Evolutionary conservation across 2,888 invertebrate species (phyloP), one percentile per base, ranked within the genome.

Genomic region (Rhingia rostrata): DNA sequence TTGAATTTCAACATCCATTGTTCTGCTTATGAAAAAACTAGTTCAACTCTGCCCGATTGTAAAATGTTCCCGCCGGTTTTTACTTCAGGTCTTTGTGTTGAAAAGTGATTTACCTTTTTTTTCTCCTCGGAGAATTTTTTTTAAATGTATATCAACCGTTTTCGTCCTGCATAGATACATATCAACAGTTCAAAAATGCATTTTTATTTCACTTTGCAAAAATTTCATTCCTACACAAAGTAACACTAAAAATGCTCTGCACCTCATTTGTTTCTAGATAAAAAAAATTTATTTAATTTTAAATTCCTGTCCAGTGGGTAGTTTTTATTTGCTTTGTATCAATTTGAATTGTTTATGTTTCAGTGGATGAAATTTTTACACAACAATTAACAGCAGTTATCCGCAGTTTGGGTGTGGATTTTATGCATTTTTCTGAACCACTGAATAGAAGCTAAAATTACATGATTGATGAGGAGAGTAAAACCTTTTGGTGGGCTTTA

Each of bases 31-130:
- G 39, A 64, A 75, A 73, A 54, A 32, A 41, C 43, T 3, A 73
- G 70, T 77, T 77, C 45, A 77, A 82, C 70, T 75, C 51, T 33
- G 45, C 47, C 58, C 75, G 72, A 77, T 82, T 82, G 82, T 82
- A 60, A 60, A 72, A 72, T 54, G 64, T 54, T 53, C 56, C 82
- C 33, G 47, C 4, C 32, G 66, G 70, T 33, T 53, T 72, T 72
- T 49, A 72, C 43, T 77, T 82, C 60, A 49, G 54, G 49, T 43
- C 72, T 61, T 43, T 82, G 10, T 61, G 72, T 63, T 51, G 60
- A 60, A 70, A 49, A 22, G 22, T 2, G 22, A 22, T 22, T 22
- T 22, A 22, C 22, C 22, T 22, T 22, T 22, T n/a, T 22, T 22
- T 22, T 22, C 22, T 22, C 22, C 22, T 22, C 22, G 2, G 22